Conservation (phyloP, 2,888 invertebrate species). For the Pedicia rivosa region DNA sequence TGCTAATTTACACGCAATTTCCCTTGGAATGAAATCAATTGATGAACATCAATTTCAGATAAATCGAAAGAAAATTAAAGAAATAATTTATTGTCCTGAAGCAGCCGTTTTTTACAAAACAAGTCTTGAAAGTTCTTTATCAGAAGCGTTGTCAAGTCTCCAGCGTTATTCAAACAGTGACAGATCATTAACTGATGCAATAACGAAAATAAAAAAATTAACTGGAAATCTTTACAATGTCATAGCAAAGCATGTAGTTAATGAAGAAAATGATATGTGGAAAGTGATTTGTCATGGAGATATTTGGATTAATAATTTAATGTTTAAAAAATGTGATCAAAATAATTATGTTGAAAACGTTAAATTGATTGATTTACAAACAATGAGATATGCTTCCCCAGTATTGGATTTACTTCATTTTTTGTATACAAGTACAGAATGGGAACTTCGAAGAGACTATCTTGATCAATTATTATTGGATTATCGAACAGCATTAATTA, state of each 20-base stretch:
- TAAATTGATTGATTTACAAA: conserved; percentile 27
- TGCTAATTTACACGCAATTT: conserved; percentile 25
- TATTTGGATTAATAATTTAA: conserved; percentile 28
- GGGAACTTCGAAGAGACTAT: conserved; percentile 20
- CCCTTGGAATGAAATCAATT: conserved; percentile 21
- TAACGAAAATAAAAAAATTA: conserved; percentile 19
- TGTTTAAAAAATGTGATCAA: conserved; percentile 18
- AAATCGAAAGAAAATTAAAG: conserved; percentile 18
- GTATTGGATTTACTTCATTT: conserved; percentile 28
- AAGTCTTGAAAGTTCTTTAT: conserved; percentile 21
- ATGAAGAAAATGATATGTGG: too few species aligned
- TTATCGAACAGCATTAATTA: conserved; percentile 19
- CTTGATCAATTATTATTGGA: conserved; percentile 20
- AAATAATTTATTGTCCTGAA: conserved; percentile 25
- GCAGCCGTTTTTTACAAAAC: conserved; percentile 22
- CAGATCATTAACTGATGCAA: conserved; percentile 20
- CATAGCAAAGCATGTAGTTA: too few species aligned
- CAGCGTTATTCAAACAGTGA: conserved; percentile 19
- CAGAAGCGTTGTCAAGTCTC: conserved; percentile 23
- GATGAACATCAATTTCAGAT: conserved; percentile 16
- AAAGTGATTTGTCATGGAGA: too few species aligned
- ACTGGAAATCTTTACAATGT: too few species aligned
- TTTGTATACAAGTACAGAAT: conserved; percentile 26
- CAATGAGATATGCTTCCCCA: conserved; percentile 25
- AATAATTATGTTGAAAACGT: conserved; percentile 14